Conservation (phyloP, 2,888 invertebrate genomes). For the Scaptomyza parva region DNA sequence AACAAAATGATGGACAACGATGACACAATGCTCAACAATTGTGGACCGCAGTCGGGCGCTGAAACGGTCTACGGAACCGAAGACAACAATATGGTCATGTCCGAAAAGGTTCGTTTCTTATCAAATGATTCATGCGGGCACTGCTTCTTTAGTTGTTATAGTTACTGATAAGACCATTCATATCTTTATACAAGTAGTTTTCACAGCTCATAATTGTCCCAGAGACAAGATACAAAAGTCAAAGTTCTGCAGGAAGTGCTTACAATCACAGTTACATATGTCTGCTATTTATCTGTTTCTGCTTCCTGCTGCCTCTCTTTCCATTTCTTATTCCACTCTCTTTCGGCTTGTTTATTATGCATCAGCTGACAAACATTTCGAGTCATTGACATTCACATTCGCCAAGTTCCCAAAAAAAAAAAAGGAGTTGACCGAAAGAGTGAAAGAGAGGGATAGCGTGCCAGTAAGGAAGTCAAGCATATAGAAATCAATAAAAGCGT, state of each 20-base stretch:
- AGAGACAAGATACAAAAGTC: slow-evolving; percentile 34
- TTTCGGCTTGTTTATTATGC: slow-evolving; percentile 64
- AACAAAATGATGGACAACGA: slow-evolving; percentile 83
- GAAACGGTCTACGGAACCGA: slow-evolving; percentile 98
- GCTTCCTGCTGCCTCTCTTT: not conserved
- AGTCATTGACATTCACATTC: slow-evolving; percentile 78
- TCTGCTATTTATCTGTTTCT: slow-evolving; percentile 27
- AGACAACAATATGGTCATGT: slow-evolving; percentile 98
- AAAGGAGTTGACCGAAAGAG: slow-evolving; percentile 28
- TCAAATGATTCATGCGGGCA: slow-evolving; percentile 53
- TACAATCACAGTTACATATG: slow-evolving; percentile 51
- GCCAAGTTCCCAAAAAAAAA: slow-evolving; percentile 46
- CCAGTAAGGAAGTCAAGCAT: slow-evolving; percentile 20
- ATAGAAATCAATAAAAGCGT: slow-evolving; percentile 71
- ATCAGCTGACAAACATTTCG: slow-evolving; percentile 65
- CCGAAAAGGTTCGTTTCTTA: slow-evolving; percentile 90
- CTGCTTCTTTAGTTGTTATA: slow-evolving; percentile 1
- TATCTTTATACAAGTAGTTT: slow-evolving; percentile 23
- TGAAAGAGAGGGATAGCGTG: not conserved
- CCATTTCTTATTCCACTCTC: not conserved
- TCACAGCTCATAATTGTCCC: slow-evolving; percentile 13
- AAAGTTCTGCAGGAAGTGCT: slow-evolving; percentile 59
- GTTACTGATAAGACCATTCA: slow-evolving; percentile 40
- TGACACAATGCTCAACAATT: slow-evolving; percentile 82
- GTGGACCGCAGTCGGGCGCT: slow-evolving; percentile 86